Percentiles rank a stretch among this genome's conserved stretches.
Evolutionary conservation across 2,888 invertebrate genomes (phyloP).

Genomic region (Volucella inflata): DNA sequence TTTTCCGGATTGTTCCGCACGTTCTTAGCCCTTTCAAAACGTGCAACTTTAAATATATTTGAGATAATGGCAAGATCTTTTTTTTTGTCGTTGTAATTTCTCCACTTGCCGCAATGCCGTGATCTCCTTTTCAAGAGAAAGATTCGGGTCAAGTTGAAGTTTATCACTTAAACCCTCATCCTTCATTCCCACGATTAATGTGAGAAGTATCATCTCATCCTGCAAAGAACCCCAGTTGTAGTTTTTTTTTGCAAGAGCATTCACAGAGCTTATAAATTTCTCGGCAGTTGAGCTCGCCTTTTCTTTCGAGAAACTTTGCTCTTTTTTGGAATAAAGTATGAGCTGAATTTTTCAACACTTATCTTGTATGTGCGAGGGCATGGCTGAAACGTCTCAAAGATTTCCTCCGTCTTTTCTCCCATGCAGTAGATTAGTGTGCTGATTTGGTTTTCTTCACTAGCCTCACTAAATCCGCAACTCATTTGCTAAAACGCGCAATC

Average conservation of each 20-base stretch:
- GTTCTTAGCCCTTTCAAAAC: no score
- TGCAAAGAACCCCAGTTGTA: conserved; percentile 7
- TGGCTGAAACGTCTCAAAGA: conserved; percentile 14
- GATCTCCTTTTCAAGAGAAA: conserved; percentile 6
- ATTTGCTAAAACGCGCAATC: conserved; percentile 1
- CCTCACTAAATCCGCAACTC: background rate
- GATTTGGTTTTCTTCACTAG: conserved; percentile 15
- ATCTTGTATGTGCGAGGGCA: background rate
- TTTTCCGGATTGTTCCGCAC: no score
- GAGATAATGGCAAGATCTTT: no score
- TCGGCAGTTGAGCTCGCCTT: no score
- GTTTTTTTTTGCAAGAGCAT: conserved; percentile 6
- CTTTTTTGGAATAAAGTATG: no score
- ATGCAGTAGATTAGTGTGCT: conserved; percentile 18
- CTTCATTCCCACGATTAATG: conserved; percentile 21
- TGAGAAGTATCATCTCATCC: conserved; percentile 20
- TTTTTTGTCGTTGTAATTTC: conserved; percentile 10
- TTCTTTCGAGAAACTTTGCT: no score
- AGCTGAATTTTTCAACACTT: no score
- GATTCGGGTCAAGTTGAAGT: conserved; percentile 15
- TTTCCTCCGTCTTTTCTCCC: conserved; percentile 13
- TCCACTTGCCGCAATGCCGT: conserved; percentile 24
- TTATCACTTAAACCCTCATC: conserved; percentile 21
- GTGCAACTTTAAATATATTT: no score
- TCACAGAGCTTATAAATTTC: conserved; percentile 7